Evolutionary conservation across 2,888 invertebrate genomes (phyloP).

Genomic region (Monopis laevigella): DNA sequence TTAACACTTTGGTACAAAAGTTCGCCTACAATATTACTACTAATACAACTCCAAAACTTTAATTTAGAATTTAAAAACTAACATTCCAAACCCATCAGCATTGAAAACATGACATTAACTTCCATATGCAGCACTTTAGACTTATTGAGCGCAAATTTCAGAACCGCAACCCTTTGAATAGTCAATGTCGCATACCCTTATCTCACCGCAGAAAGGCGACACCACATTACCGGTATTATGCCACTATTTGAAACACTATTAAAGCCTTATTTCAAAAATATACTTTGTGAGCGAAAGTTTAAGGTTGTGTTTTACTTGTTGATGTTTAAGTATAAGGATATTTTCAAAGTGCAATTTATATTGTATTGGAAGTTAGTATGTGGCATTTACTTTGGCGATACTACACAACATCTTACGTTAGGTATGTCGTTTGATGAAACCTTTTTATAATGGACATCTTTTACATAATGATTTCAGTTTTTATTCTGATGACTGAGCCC

Average conservation of each 20-base stretch:
- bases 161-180: constrained; percentile 67
- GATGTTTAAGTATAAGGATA: constrained; percentile 40
- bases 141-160: constrained; percentile 66
- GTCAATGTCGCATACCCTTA: constrained; percentile 67
- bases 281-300: constrained; percentile 32
- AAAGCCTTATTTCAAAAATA: constrained; percentile 29
- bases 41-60: too few relatives aligned
- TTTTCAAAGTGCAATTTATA: constrained; percentile 67
- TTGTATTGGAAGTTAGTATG: constrained; percentile 59
- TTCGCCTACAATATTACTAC: too few relatives aligned
- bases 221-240: constrained; percentile 66
- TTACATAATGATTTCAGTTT: too few relatives aligned
- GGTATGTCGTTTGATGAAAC: too few relatives aligned
- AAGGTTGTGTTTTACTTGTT: constrained; percentile 29
- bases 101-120: constrained; percentile 4
- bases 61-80: neutral
- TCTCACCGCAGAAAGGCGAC: constrained; percentile 65
- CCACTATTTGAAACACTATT: constrained; percentile 30
- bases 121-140: constrained; percentile 24
- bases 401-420: constrained; percentile 57
- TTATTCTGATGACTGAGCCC: too few relatives aligned
- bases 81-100: neutral
- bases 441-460: too few relatives aligned
- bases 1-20: too few relatives aligned
- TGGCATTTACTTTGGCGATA: too few relatives aligned